These are phyloP conservation scores for Rhimphoctona megacephalus DNA, from an alignment of 2,888 invertebrate species.

Conservation along the genomic window DNA sequence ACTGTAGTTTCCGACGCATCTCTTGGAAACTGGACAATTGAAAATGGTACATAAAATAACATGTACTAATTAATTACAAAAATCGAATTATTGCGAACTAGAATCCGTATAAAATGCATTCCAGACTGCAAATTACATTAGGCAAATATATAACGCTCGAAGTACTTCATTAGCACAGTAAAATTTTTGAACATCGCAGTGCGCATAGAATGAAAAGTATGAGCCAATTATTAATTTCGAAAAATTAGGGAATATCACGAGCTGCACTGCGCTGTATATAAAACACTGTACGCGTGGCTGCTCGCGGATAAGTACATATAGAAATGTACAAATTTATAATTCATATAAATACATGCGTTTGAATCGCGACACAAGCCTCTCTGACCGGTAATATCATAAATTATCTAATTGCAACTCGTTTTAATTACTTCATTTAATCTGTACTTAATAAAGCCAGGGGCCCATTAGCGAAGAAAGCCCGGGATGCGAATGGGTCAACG, in stretches of 20 bases:
- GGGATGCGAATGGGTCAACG: conserved; percentile 51
- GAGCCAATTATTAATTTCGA: conserved; percentile 59
- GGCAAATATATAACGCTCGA: neutral
- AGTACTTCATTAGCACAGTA: conserved; percentile 11
- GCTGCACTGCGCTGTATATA: neutral
- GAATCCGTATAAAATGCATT: neutral
- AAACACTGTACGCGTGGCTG: conserved; percentile 5
- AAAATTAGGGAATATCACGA: conserved; percentile 53
- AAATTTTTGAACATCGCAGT: neutral
- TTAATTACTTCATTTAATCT: conserved; percentile 71
- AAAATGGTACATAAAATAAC: neutral
- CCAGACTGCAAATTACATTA: neutral
- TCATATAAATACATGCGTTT: conserved; percentile 27
- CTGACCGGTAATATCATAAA: conserved; percentile 66
- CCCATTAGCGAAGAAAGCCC: conserved; percentile 64
- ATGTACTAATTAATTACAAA: conserved; percentile 15
- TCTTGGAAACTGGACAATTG: neutral
- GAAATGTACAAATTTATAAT: conserved; percentile 1
- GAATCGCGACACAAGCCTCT: conserved; percentile 41
- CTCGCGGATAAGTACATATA: neutral
- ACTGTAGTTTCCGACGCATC: neutral
- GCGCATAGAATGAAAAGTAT: conserved; percentile 11
- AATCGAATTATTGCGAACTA: conserved; percentile 21
- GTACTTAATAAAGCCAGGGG: conserved; percentile 70
- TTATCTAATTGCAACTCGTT: conserved; percentile 67